Evolutionary conservation across 2,888 invertebrate species (phyloP), one percentile per base, ranked within the genome.

Genomic region (Drosophila borborema): DNA sequence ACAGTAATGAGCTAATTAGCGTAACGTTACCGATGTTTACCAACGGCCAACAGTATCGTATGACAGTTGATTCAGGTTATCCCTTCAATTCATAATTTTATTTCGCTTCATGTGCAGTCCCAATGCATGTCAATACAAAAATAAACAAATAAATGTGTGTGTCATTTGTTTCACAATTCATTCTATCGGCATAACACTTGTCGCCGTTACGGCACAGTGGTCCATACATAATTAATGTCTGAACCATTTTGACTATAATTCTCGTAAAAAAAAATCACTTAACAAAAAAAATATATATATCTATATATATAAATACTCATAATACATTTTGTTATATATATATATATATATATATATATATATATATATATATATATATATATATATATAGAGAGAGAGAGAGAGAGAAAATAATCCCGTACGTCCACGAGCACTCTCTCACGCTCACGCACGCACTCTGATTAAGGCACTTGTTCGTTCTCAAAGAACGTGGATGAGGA

Each of bases 391-490:
- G 20, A 20, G 20, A 20, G 20, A 20, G 20, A 20, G 20, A 20
- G 20, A 20, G 2, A 20, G 20, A 20, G 20, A 20, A 20, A 20
- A 20, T 56, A 64, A 59, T 68, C 54, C 67, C 78, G 65, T 65
- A 80, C 72, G 64, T 67, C 59, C 75, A 65, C 72, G 68, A 51
- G 36, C 60, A 43, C 48, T 54, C 45, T 46, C 61, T 45, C 56
- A 48, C 36, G 48, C 72, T 58, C 58, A 45, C 40, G 72, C 48
- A 72, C 48, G 41, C 69, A 58, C 74, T 64, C 78, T 78, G 77
- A 74, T 78, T 77, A 72, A 78, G 64, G 77, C 77, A 78, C 77
- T 77, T 78, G 77, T 78, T 78, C 74, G 48, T 48, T 48, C 48
- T 77, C 77, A 63, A 74, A 71, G 10, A 67, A 23, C 8, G 31